These are phyloP conservation scores for Drosophila trichaetosa DNA, from an alignment of 2,888 invertebrate genomes.

Conservation along the genomic window DNA sequence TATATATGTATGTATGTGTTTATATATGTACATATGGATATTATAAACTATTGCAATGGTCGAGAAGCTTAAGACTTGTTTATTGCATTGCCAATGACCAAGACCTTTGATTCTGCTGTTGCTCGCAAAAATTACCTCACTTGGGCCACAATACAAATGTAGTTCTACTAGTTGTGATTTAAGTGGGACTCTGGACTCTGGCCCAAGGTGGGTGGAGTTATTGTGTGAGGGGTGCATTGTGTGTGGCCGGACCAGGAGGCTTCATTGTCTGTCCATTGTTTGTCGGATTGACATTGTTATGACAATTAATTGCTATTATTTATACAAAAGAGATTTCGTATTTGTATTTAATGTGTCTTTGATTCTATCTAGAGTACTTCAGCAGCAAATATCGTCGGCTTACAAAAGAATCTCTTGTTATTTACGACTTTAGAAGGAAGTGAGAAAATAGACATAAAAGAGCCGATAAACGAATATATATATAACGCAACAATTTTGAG, in stretches of 20 bases:
- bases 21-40: conserved; percentile 9
- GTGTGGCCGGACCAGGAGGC: conserved; percentile 31
- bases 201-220: conserved; percentile 33
- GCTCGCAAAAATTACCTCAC: conserved; percentile 1
- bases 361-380: not conserved
- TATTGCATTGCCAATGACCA: conserved; percentile 58
- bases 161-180: conserved; percentile 21
- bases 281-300: conserved; percentile 38
- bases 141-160: conserved; percentile 14
- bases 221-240: conserved; percentile 9
- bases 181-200: conserved; percentile 15
- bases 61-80: conserved; percentile 72
- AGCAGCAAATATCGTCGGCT: not conserved
- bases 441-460: not conserved
- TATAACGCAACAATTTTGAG: not conserved
- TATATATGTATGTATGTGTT: not conserved
- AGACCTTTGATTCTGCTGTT: conserved; percentile 24
- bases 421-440: not conserved
- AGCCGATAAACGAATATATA: not conserved
- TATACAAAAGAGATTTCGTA: conserved; percentile 6
- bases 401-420: not conserved
- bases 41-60: conserved; percentile 63
- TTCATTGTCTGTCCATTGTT: conserved; percentile 33
- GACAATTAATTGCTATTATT: conserved; percentile 38
- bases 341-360: not conserved